Evolutionary conservation across 2,797 vertebrate genomes (phyloP), one percentile per base, ranked within the genome.

Genomic region (Siniperca scherzeri): DNA sequence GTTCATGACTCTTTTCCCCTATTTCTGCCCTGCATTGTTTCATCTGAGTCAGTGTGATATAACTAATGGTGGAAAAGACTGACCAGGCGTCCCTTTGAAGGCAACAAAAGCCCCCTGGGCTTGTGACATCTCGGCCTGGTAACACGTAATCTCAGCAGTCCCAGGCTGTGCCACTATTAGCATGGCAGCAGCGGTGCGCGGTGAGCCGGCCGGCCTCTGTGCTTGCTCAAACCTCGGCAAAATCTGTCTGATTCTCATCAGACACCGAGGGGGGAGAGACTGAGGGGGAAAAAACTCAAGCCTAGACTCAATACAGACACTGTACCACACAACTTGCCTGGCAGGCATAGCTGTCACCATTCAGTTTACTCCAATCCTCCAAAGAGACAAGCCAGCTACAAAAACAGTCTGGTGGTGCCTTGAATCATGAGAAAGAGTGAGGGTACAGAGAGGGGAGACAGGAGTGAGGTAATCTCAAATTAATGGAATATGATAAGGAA

Each of bases 311-410:
- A 74, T 89, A 86, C 92, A 91, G 90, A 92, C 91, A 16, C 83
- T 69, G 86, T 74, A 82, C 91, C 90, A 81, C 89, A 92, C 88
- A 93, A 74, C 88, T 87, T 30, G 83, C 86, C 92, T 90, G 91
- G 92, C 88, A 90, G 89, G 80, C 81, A 65, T 88, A 91, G 86
- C 90, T 91, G 91, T 92, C 93, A 92, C 91, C 85, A 71, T 87
- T 90, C 85, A 75, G 84, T 86, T 89, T 78, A 83, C 86, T 84
- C 80, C 86, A 74, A 87, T 77, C 77, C 74, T 85, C 74, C 80
- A 48, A 82, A 82, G 91, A 94, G 89, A 90, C 90, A 86, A 91
- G 82, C 91, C 93, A 94, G 93, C 89, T 93, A 93, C 84, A 68
- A 92, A 93, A 92, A 94, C 91, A 94, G 90, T 89, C 91, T 86